These are phyloP conservation scores for Anarhynchus alexandrinus DNA, from an alignment of 2,113 vertebrate species.

Conservation along the genomic window DNA sequence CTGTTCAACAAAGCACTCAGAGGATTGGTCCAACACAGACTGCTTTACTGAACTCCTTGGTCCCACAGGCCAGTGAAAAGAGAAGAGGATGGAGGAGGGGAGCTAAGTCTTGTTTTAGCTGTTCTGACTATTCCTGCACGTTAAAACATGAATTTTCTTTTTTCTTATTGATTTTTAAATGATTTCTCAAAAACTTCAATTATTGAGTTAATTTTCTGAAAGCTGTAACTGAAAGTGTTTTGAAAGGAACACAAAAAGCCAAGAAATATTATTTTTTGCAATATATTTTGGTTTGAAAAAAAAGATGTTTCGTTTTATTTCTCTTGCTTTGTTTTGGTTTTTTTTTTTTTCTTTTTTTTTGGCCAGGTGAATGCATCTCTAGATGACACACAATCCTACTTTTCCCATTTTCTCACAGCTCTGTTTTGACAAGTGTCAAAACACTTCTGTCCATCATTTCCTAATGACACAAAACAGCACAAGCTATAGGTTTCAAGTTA, in stretches of 20 bases:
- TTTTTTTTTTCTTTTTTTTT: rapidly evolving
- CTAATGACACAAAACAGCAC: not conserved
- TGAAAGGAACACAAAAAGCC: not conserved
- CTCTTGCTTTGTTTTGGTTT: rapidly evolving
- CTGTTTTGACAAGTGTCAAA: not conserved
- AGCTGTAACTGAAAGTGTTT: not conserved
- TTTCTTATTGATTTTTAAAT: not conserved
- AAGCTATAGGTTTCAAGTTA: not conserved
- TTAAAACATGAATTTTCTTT: not conserved
- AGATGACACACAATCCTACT: not conserved
- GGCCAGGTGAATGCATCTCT: not conserved
- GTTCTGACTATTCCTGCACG: not conserved
- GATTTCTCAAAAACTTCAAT: not conserved
- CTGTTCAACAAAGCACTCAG: not conserved
- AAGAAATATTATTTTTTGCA: not conserved
- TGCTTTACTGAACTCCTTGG: not conserved
- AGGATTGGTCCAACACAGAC: not conserved
- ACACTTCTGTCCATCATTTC: not conserved
- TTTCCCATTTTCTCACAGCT: not conserved
- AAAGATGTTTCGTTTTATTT: not conserved
- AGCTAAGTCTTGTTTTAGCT: not conserved
- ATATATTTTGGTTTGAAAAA: not conserved
- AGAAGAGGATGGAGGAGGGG: not conserved
- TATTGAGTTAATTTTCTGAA: not conserved
- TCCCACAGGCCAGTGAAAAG: not conserved